A percentile compares a stretch with the other conserved stretches of the same genome.
Conservation (phyloP, 2,797 vertebrate species). For the Acanthiza pusilla region DNA sequence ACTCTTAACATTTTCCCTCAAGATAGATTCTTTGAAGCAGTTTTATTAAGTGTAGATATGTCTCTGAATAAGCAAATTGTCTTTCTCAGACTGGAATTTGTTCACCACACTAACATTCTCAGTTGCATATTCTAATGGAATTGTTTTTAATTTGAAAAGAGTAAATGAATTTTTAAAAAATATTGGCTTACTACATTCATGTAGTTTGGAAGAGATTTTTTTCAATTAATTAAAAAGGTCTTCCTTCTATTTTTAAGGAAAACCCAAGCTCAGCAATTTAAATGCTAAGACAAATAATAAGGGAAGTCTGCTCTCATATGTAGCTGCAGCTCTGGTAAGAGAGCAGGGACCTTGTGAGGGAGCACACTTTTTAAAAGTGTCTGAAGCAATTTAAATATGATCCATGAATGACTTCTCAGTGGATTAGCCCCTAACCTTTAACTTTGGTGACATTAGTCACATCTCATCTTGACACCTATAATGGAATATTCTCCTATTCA, state of each 20-base stretch:
- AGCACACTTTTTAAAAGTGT: conserved; percentile 31
- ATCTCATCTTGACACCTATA: conserved; percentile 60
- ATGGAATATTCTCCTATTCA: conserved; percentile 65
- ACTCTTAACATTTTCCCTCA: background rate
- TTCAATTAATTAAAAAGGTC: background rate
- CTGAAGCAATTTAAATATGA: conserved; percentile 58
- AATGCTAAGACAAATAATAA: background rate
- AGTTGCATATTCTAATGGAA: background rate
- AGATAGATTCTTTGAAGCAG: background rate
- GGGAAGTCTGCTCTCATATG: background rate
- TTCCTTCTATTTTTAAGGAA: background rate
- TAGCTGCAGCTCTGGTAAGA: background rate
- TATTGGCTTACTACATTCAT: background rate
- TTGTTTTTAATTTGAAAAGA: background rate
- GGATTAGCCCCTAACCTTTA: conserved; percentile 69
- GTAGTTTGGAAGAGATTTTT: background rate
- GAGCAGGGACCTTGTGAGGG: background rate
- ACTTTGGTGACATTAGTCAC: conserved; percentile 50
- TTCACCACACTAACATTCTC: background rate
- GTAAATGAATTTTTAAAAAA: accelerated
- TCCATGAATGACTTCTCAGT: conserved; percentile 49
- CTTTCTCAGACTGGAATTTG: background rate
- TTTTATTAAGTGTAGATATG: background rate
- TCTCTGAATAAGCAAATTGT: background rate
- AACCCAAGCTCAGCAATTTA: background rate